Evolutionary conservation across 2,888 invertebrate species (phyloP), one percentile per base, ranked within the genome.

Genomic region (Hydrotaea cyrtoneurina): DNA sequence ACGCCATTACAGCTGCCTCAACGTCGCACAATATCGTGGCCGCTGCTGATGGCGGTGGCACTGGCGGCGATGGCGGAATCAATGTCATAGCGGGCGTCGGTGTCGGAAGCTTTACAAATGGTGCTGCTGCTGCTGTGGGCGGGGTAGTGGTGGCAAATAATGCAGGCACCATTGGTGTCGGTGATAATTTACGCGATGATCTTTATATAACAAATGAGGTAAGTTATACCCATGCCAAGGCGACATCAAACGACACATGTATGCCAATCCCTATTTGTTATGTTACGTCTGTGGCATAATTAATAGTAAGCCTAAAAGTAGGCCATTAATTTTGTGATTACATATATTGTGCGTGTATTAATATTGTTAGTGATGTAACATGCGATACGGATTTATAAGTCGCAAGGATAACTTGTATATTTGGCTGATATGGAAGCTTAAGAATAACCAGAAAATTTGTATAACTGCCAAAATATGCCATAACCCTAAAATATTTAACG

Each of bases 101-200:
- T 21, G 80, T 78, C 31, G 73, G 78, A 19, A 86, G 77, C 57
- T 80, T 82, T 62, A 55, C 83, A 17, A 83, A 85, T 75, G 78
- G 80, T n/a, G 82, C 85, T 71, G 78, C 80, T n/a, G 82, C 85
- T 71, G 64, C 80, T 59, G 62, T 31, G 1, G 69, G 46, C 46
- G 23, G 75, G 23, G n/a, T 17, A 13, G 57, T n/a, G 23, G 46
- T 11, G 7, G 39, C 39, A 15, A 46, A 43, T 46, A 78, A 66
- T 77, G 81, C 78, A 31, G 85, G 76, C 55, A 78, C 82, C 36
- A 62, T 82, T 11, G 82, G 55, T 69, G 80, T 83, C 31, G 89
- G 87, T 53, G 86, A 85, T 83, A 86, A 89, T 73, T 80, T 90
- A 76, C 88, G 89, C 19, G 90, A 89, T 79, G 90, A 91, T 86